phyloP scores from a whole-genome alignment of 1,140 invertebrate genomes.

The Elysia chlorotica region DNA sequence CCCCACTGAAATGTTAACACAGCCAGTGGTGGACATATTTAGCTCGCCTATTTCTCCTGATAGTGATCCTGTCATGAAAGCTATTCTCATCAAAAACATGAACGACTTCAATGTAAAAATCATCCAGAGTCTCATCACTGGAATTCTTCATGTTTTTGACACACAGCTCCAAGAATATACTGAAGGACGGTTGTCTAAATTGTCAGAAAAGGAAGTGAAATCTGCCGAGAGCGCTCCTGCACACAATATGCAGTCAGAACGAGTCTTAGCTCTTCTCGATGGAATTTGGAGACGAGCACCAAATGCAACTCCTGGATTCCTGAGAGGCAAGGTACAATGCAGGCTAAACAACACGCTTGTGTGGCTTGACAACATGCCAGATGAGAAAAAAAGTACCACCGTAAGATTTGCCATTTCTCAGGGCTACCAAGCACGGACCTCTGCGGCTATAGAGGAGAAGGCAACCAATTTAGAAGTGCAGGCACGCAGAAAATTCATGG shows the following conservation, averaged over 20 bases:
- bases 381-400: too few species aligned
- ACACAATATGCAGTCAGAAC: background rate
- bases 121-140: background rate
- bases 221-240: background rate
- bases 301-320: too few species aligned
- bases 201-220: background rate
- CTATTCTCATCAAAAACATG: background rate
- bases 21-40: background rate
- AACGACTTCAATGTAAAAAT: background rate
- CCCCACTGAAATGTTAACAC: background rate
- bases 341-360: too few species aligned
- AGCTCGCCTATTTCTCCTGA: background rate
- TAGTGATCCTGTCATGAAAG: background rate
- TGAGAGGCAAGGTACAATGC: too few species aligned
- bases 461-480: too few species aligned
- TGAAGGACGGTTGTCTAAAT: background rate
- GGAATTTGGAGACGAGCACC: too few species aligned
- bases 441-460: too few species aligned
- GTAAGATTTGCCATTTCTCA: too few species aligned
- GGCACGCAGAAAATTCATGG: too few species aligned
- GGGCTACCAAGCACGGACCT: too few species aligned
- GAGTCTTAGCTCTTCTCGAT: background rate
- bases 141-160: background rate
- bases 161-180: background rate
- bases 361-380: too few species aligned